These are phyloP conservation scores for Linepithema humile DNA, from an alignment of 1,140 invertebrate species.

Conservation along the genomic window DNA sequence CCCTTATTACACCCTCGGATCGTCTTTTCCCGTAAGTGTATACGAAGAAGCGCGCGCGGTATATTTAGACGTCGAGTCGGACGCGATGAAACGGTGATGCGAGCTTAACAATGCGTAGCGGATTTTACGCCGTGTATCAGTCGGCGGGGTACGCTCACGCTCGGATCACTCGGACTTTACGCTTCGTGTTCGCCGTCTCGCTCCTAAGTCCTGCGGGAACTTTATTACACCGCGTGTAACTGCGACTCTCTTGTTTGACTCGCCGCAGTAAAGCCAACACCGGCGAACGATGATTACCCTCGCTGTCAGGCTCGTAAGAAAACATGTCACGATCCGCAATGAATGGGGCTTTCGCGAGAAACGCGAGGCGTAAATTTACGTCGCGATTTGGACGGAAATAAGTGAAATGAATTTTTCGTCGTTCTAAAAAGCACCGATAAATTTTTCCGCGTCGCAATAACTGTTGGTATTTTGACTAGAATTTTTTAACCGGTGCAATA, in stretches of 20 bases:
- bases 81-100: slow-evolving; percentile 62
- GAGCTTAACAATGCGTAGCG: slow-evolving; percentile 66
- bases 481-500: no score
- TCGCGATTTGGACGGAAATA: slow-evolving; percentile 20
- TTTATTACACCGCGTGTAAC: slow-evolving; percentile 65
- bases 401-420: slow-evolving; percentile 14
- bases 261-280: slow-evolving; percentile 54
- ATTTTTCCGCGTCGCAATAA: neutral
- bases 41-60: neutral
- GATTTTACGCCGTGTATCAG: slow-evolving; percentile 74
- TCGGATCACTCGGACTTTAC: slow-evolving; percentile 62
- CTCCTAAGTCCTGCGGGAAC: slow-evolving; percentile 44
- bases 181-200: slow-evolving; percentile 36
- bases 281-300: slow-evolving; percentile 59
- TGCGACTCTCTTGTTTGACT: slow-evolving; percentile 60
- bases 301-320: slow-evolving; percentile 59
- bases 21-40: neutral
- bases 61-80: slow-evolving; percentile 15
- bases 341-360: slow-evolving; percentile 44
- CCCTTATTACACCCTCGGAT: neutral
- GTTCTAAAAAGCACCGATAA: neutral
- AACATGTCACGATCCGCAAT: slow-evolving; percentile 67
- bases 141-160: slow-evolving; percentile 62
- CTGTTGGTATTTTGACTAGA: neutral
- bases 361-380: slow-evolving; percentile 62